Evolutionary conservation across 2,797 vertebrate genomes (phyloP), one percentile per base, ranked within the genome.

Genomic region (Melanotaenia pygmaea): DNA sequence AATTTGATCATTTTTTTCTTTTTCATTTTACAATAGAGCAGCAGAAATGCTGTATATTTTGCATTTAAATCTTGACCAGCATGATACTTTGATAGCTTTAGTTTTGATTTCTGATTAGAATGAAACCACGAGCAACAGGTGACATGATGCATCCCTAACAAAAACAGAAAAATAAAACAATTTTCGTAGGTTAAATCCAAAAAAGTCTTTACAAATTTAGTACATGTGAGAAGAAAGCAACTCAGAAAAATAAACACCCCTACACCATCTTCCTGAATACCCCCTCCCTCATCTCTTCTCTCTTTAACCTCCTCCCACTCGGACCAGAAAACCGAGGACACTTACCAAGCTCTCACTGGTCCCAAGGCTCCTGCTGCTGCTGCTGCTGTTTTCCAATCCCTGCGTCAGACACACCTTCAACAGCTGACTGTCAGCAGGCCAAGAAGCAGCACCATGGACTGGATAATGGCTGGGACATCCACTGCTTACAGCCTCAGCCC

Each of bases 261-360:
- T 59, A 54, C 74, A 67, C 60, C 79, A 59, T 77, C 86, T 82
- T 85, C 76, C 79, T 74, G 65, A 82, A 77, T 6, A 35, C 74
- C 79, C 79, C 86, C 81, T 74, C 88, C 86, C 81, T 77, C 77
- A 82, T 62, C 68, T 62, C 75, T 69, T 81, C 80, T 85, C 72
- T 59, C 85, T 67, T 83, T 74, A 87, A 83, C 88, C 86, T 86
- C 89, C 89, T 91, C 90, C 91, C 89, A 88, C 89, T 90, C 85
- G 83, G 92, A 82, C 75, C 90, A 92, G 82, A 91, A 91, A 92
- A 88, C 85, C 85, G 80, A 92, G 86, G 87, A 92, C 88, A 95
- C 94, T 95, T 91, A 95, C 94, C 94, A 62, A 76, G 75, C 81
- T 88, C 85, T 78, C 88, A 87, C 86, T 88, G 78, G 76, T 86